Base-by-base conservation (phyloP, 2,888 invertebrate species). In the Petrolisthes cinctipes region DNA sequence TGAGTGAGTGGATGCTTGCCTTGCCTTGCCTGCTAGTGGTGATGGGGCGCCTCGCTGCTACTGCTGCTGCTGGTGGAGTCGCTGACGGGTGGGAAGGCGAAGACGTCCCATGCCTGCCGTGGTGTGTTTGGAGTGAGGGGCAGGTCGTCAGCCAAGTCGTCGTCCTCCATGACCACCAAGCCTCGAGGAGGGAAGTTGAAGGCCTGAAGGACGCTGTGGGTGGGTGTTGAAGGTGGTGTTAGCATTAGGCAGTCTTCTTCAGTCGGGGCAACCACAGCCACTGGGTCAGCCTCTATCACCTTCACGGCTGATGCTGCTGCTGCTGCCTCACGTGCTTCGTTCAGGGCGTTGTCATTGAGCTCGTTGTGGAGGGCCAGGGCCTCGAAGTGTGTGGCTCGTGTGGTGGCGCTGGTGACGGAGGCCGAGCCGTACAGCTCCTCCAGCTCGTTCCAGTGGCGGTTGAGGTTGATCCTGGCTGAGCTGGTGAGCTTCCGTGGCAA, bases 371-470 rank as follows among this genome's bases (percentile, higher is more conserved):
- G 78, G 23, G 82, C 66, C 14, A 88, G 88, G 23, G 81, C 20
- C 23, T 88, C 88, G 88, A 88, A 88, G 81, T 88, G 88, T 20
- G 83, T 73, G 57, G 68, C 82, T 7, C 9, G n/a, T n/a, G 83
- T 56, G 82, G 53, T n/a, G 79, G 23, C 75, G 68, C 76, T 56
- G 66, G 80, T 53, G n/a, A 20, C 53, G 68, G 17, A 53, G 3
- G 82, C 51, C 75, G 17, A n/a, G n/a, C 76, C 57, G 68, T 89
- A 89, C 23, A 89, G 61, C 68, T 89, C 89, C 83, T 89, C 89
- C 56, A 89, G 76, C 53, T 89, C 89, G 83, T 89, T 89, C 89
- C 89, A 89, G 81, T 88, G 86, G 11, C 87, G 82, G 75, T 89
- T 89, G 23, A 88, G 88, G 85, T 89, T 88, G 73, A 89, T 89